These are phyloP conservation scores for Ophion slaviceki DNA, from an alignment of 2,888 invertebrate genomes.

Conservation along the genomic window DNA sequence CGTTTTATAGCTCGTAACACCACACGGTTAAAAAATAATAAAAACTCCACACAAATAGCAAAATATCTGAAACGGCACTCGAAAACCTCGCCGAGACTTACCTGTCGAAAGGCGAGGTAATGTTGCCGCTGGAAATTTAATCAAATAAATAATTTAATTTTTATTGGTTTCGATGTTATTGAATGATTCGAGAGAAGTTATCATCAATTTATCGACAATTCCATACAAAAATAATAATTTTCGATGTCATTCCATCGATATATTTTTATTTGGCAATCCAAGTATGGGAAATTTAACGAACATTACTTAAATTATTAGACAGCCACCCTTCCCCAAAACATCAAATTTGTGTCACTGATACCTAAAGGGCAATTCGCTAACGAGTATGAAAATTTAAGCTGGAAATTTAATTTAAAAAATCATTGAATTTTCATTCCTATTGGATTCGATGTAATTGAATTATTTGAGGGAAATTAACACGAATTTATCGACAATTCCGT, in stretches of 20 bases:
- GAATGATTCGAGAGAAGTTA: not conserved
- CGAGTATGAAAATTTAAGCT: too few species aligned
- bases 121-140: conserved; percentile 78
- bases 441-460: not conserved
- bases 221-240: not conserved
- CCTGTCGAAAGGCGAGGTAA: conserved; percentile 79
- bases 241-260: too few species aligned
- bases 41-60: conserved; percentile 45
- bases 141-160: conserved; percentile 60
- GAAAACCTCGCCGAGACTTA: conserved; percentile 74
- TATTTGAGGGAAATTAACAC: not conserved
- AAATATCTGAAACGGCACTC: conserved; percentile 63
- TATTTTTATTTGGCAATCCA: too few species aligned
- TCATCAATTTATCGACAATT: not conserved
- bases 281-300: too few species aligned
- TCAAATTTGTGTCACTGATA: too few species aligned
- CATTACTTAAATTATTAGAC: too few species aligned
- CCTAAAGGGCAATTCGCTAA: too few species aligned
- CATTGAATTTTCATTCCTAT: not conserved
- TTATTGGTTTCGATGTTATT: not conserved
- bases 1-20: not conserved
- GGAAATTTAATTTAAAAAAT: not conserved
- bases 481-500: not conserved
- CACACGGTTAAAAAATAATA: conserved; percentile 7
- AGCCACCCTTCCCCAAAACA: too few species aligned